Evolutionary conservation across 2,888 invertebrate genomes (phyloP), one percentile per base, ranked within the genome.

Genomic region (Callyntrura guangdongensis): DNA sequence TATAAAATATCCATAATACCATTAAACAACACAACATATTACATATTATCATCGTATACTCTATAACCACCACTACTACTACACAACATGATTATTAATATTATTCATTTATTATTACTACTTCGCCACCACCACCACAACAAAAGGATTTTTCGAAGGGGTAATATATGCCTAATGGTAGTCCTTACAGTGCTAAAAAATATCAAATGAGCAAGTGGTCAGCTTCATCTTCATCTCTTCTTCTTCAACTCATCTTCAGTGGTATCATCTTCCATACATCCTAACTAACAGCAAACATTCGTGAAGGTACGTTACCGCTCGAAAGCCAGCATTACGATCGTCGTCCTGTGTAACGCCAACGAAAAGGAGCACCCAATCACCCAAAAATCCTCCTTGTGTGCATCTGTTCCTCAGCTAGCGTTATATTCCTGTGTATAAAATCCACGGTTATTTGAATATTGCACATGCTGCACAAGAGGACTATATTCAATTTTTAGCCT

Each of bases 141-240:
- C 56, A 27, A 59, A 64, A 83, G 20, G 64, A 12, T 6, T 83
- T 59, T 81, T 83, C n/a, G 86, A 79, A 86, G 86, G 79, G 79
- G 25, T 79, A 72, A 53, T 22, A 36, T 49, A 53, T 69, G 5
- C 81, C 56, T 74, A 72, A 74, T 72, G 72, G 45, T 86, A 22
- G 64, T 86, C 85, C 72, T 86, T 45, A 59, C 22, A 72, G 53
- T 59, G 74, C 81, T 86, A 86, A 74, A 27, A 86, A n/a, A 64
- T 74, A 86, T 12, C 47, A 49, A 77, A 47, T 47, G 45, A 69
- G 25, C 17, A 88, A 82, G 72, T 82, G 88, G 72, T 59, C 81
- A 88, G 72, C 88, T 59, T 88, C 82, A 82, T 88, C 88, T 12
- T 86, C 77, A 36, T 86, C 64, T 87, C 86, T 67, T 87, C 86